Evolutionary conservation across 2,113 vertebrate genomes (phyloP).

Genomic region (Verasper variegatus): DNA sequence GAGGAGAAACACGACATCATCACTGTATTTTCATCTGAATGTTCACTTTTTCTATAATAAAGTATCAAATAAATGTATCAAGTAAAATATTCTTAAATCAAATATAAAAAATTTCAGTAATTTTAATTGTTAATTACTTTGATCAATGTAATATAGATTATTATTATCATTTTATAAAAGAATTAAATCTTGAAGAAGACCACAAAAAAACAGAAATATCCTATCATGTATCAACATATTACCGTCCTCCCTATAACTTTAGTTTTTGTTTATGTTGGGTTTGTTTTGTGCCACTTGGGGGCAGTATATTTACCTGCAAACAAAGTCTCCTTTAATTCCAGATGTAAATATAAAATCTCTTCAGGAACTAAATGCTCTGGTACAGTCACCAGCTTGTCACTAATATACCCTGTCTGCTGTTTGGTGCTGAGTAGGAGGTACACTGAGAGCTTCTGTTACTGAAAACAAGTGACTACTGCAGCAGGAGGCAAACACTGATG

Average conservation of each 20-base stretch:
- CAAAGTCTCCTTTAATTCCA: not conserved
- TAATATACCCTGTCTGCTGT: not conserved
- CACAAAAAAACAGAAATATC: no score
- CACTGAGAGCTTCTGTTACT: not conserved
- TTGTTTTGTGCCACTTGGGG: not conserved
- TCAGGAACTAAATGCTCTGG: not conserved
- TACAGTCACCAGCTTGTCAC: not conserved
- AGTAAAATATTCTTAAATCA: no score
- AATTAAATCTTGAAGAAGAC: no score
- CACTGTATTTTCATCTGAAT: not conserved
- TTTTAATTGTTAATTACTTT: no score
- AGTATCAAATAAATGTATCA: no score
- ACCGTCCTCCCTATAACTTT: not conserved
- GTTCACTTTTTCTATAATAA: not conserved
- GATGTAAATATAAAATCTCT: not conserved
- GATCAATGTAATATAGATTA: no score
- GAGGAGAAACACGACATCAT: slow-evolving; percentile 6
- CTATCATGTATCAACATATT: not conserved
- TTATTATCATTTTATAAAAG: no score
- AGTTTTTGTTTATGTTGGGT: not conserved
- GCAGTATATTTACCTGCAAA: not conserved
- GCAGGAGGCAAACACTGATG: not conserved
- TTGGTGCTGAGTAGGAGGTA: not conserved
- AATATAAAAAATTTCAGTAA: no score
- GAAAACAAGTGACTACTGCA: not conserved